These are phyloP conservation scores for Idaea aversata DNA, from an alignment of 2,888 invertebrate species.

Conservation along the genomic window DNA sequence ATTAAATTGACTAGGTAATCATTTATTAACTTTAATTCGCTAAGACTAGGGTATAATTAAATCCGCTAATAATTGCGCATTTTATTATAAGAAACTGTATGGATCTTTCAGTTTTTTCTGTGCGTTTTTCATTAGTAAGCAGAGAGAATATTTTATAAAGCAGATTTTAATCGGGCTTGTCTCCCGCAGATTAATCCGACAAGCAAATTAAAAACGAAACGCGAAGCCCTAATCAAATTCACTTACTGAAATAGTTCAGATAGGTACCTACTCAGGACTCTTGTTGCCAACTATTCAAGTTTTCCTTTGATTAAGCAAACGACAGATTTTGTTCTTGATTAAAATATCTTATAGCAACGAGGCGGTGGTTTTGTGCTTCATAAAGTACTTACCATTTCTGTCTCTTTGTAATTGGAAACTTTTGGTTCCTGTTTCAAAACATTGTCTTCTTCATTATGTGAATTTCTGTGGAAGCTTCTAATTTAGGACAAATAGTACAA, in stretches of 20 bases:
- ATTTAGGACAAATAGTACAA: neutral
- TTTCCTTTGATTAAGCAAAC: slow-evolving; percentile 61
- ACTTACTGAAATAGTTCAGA: slow-evolving; percentile 35
- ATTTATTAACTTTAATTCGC: too few relatives aligned
- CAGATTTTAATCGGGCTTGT: slow-evolving; percentile 7
- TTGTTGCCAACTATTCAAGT: slow-evolving; percentile 49
- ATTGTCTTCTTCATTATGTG: neutral
- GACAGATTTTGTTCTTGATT: slow-evolving; percentile 58
- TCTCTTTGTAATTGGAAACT: slow-evolving; percentile 49
- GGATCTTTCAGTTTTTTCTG: neutral
- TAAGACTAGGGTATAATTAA: too few relatives aligned
- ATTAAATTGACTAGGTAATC: too few relatives aligned
- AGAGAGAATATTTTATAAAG: neutral
- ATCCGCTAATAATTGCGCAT: too few relatives aligned
- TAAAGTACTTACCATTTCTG: slow-evolving; percentile 29
- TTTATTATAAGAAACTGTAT: neutral
- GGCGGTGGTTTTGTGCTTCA: slow-evolving; percentile 34
- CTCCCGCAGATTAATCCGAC: slow-evolving; percentile 24
- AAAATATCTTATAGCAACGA: slow-evolving; percentile 53
- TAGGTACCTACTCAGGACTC: slow-evolving; percentile 27
- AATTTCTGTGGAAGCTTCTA: too few relatives aligned
- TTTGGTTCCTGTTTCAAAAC: neutral
- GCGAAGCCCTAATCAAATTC: slow-evolving; percentile 45
- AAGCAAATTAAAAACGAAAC: slow-evolving; percentile 35
- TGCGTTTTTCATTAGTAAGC: neutral